phyloP scores from a whole-genome alignment of 1,140 invertebrate species.

The Cardiocondyla obscurior region DNA sequence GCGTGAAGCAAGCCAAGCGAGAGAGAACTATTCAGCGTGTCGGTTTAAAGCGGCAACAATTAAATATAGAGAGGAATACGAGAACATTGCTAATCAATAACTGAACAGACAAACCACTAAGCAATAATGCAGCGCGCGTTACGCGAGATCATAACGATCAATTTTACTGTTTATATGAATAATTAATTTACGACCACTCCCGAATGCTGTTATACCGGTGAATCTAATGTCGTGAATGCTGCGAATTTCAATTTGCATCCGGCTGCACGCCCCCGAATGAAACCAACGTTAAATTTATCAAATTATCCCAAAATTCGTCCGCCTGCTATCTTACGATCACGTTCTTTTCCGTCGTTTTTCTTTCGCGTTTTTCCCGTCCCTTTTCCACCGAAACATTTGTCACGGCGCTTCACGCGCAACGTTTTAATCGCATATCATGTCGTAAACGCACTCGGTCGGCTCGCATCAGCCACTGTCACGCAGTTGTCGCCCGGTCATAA shows the following conservation, averaged over 20 bases:
- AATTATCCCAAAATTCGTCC: not conserved
- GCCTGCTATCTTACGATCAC: not conserved
- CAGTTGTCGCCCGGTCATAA: constrained; percentile 25
- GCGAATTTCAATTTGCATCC: constrained; percentile 12
- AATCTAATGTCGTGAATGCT: not conserved
- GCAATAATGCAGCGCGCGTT: not conserved
- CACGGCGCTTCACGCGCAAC: not conserved
- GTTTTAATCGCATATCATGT: constrained; percentile 16
- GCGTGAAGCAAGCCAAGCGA: too few relatives aligned
- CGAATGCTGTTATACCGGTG: not conserved
- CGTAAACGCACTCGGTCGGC: not conserved
- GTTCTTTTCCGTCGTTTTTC: too few relatives aligned
- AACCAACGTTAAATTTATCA: not conserved
- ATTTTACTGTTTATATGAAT: constrained; percentile 3
- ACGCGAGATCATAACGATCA: not conserved
- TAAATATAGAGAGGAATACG: too few relatives aligned
- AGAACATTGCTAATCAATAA: constrained; percentile 15
- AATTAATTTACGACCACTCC: constrained; percentile 5
- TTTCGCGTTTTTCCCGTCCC: too few relatives aligned
- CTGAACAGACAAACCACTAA: not conserved
- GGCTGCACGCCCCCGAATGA: not conserved
- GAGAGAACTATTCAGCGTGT: too few relatives aligned
- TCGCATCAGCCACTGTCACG: constrained; percentile 42
- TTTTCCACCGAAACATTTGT: not conserved
- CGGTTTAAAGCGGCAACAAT: too few relatives aligned